These are phyloP conservation scores for Trissoscelio sp. DNA, from an alignment of 2,888 invertebrate genomes.

Conservation along the genomic window DNA sequence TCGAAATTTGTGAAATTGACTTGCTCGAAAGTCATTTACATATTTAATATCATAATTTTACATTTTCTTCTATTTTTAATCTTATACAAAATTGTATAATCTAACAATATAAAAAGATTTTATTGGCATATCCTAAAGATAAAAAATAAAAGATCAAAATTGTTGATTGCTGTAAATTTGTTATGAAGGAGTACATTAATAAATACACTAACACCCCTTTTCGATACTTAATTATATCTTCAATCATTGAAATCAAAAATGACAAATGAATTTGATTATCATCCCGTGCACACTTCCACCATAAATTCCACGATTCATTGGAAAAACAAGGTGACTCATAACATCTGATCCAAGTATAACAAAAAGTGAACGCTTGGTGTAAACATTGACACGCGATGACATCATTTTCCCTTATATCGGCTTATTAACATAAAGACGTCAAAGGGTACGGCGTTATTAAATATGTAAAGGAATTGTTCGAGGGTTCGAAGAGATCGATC, in stretches of 20 bases:
- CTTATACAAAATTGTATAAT: no score
- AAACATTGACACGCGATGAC: constrained; percentile 52
- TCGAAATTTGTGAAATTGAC: no score
- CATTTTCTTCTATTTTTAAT: no score
- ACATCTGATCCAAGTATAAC: not conserved
- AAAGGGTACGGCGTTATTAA: constrained; percentile 63
- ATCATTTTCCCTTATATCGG: constrained; percentile 46
- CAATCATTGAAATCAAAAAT: constrained; percentile 1
- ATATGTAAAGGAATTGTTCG: constrained; percentile 49
- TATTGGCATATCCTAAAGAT: no score
- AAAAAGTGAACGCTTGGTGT: constrained; percentile 29
- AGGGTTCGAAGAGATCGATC: constrained; percentile 55
- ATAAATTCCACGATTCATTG: constrained; percentile 36
- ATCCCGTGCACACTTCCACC: constrained; percentile 1
- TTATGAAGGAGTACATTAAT: no score
- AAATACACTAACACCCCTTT: no score
- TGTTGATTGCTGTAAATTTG: no score
- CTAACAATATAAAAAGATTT: no score
- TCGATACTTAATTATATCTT: not conserved
- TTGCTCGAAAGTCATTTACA: no score
- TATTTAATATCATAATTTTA: no score
- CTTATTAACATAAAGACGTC: constrained; percentile 65
- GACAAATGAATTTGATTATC: constrained; percentile 15
- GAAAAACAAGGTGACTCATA: constrained; percentile 41
- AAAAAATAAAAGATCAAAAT: no score